A percentile compares a stretch with the other conserved stretches of the same genome.
These are phyloP conservation scores for Neoascia interrupta DNA, from an alignment of 2,888 invertebrate genomes.

Conservation along the genomic window DNA sequence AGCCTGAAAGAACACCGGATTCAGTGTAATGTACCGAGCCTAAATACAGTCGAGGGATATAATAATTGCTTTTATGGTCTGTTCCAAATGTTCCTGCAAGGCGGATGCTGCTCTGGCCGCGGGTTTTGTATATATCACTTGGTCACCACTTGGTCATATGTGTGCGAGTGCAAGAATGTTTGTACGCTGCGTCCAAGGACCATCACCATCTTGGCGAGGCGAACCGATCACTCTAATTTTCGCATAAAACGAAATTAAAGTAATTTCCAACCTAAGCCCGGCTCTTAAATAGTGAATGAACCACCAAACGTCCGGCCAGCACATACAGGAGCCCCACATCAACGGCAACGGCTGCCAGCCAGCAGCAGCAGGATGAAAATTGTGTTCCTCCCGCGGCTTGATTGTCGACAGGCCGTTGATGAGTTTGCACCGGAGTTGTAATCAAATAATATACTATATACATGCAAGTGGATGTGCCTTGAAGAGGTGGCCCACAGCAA, in stretches of 20 bases:
- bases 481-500: slow-evolving; percentile 63
- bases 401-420: slow-evolving; percentile 72
- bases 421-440: slow-evolving; percentile 69
- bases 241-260: slow-evolving; percentile 70
- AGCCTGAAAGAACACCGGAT: slow-evolving; percentile 45
- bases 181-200: slow-evolving; percentile 3
- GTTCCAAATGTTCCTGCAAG: slow-evolving; percentile 46
- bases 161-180: slow-evolving; percentile 28
- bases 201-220: slow-evolving; percentile 26
- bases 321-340: slow-evolving; percentile 4
- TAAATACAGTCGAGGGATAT: slow-evolving; percentile 59
- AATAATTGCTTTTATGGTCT: slow-evolving; percentile 68
- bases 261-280: slow-evolving; percentile 64
- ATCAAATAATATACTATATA: slow-evolving; percentile 64
- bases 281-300: slow-evolving; percentile 67
- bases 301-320: slow-evolving; percentile 53
- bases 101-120: not conserved
- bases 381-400: slow-evolving; percentile 72
- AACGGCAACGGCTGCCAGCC: slow-evolving; percentile 22
- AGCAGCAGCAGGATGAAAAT: slow-evolving; percentile 69
- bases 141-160: not conserved
- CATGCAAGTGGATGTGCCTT: slow-evolving; percentile 37
- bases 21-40: slow-evolving; percentile 49
- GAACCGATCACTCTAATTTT: slow-evolving; percentile 69
- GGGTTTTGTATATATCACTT: not conserved